phyloP scores from a whole-genome alignment of 2,888 invertebrate species.

The Timema podura region DNA sequence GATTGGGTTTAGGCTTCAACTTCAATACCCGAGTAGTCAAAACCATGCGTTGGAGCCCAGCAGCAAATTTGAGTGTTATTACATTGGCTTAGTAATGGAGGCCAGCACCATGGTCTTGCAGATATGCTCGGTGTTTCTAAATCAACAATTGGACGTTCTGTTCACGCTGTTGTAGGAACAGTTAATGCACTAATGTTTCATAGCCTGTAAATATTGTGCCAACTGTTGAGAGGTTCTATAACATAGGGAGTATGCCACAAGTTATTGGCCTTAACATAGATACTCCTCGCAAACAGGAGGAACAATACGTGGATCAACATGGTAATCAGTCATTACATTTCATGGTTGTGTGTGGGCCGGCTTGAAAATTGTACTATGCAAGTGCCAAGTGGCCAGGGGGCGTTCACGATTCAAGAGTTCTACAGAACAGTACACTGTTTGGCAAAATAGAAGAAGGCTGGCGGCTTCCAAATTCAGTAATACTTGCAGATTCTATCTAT shows the following conservation, averaged over 20 bases:
- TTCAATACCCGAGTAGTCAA: background rate
- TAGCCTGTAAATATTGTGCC: background rate
- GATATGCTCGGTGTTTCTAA: background rate
- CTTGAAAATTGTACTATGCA: constrained; percentile 3
- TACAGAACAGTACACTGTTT: constrained; percentile 3
- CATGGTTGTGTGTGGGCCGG: constrained; percentile 9
- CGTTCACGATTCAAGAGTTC: background rate
- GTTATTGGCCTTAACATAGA: constrained; percentile 12
- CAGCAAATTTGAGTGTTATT: constrained; percentile 13
- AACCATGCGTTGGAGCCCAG: constrained; percentile 10
- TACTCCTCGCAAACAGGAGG: constrained; percentile 1
- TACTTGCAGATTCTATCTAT: constrained; percentile 10
- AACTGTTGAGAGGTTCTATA: constrained; percentile 1
- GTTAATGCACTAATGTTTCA: background rate
- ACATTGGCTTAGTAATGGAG: constrained; percentile 1
- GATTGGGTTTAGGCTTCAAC: background rate
- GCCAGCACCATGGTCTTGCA: constrained; percentile 4
- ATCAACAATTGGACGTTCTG: background rate
- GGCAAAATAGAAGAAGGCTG: background rate
- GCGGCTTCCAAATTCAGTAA: background rate
- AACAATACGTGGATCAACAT: constrained; percentile 7
- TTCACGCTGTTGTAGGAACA: background rate
- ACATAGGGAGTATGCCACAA: constrained; percentile 3
- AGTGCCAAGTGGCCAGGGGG: background rate
- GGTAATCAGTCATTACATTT: constrained; percentile 7